phyloP scores from a whole-genome alignment of 37 sponge, comb jelly and placozoan genomes.

The Sycon ciliatum region DNA sequence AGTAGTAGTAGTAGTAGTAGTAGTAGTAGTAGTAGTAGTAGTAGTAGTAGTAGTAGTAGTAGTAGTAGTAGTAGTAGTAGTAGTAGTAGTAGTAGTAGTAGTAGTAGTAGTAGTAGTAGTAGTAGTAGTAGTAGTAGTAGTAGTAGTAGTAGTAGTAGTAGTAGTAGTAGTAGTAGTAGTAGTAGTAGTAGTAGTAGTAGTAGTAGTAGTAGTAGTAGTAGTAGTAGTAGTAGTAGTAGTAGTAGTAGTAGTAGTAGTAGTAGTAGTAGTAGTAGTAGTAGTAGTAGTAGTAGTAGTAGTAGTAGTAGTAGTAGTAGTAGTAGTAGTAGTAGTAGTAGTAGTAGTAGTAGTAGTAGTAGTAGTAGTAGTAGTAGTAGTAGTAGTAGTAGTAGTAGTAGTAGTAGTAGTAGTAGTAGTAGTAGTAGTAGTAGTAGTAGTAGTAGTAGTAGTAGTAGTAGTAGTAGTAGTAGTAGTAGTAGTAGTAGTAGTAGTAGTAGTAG shows the following conservation, averaged over 20 bases:
- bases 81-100: background rate
- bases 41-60: conserved; percentile 8
- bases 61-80: conserved; percentile 8
- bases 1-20: conserved; percentile 8
- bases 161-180: conserved; percentile 2
- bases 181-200: background rate
- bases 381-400: conserved; percentile 6
- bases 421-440: conserved; percentile 8
- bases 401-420: conserved; percentile 8
- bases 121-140: conserved; percentile 8
- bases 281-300: background rate
- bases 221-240: conserved; percentile 8
- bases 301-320: background rate
- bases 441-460: conserved; percentile 6
- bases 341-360: background rate
- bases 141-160: conserved; percentile 6
- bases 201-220: conserved; percentile 6
- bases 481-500: background rate
- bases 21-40: conserved; percentile 6
- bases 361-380: conserved; percentile 8
- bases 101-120: background rate
- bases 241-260: conserved; percentile 8
- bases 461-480: conserved; percentile 2
- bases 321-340: background rate
- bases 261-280: conserved; percentile 6